These are phyloP conservation scores for Corella eumyota DNA, from an alignment of 23 tunicate genomes.

Conservation along the genomic window DNA sequence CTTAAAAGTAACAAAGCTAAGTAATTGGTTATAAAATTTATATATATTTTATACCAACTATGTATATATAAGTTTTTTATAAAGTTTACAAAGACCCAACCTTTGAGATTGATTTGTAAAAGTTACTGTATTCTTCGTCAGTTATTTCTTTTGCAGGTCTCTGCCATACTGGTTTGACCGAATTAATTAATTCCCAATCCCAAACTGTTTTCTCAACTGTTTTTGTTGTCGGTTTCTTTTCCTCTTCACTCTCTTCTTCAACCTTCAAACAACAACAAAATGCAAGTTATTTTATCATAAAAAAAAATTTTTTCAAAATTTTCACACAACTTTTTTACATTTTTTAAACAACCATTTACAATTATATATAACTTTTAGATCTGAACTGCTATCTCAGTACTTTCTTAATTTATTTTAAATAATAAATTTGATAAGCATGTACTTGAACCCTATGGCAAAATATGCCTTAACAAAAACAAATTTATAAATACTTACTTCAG, in stretches of 20 bases:
- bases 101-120: constrained; percentile 95
- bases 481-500: constrained; percentile 33
- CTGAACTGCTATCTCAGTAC: too few relatives aligned
- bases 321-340: too few relatives aligned
- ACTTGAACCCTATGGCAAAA: too few relatives aligned
- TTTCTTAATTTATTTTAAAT: too few relatives aligned
- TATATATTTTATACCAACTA: too few relatives aligned
- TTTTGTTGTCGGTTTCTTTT: constrained; percentile 93
- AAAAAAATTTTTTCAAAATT: too few relatives aligned
- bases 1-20: too few relatives aligned
- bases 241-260: constrained; percentile 94
- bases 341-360: too few relatives aligned
- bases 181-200: constrained; percentile 97
- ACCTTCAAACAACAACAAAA: constrained; percentile 59
- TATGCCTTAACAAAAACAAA: too few relatives aligned
- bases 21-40: too few relatives aligned
- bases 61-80: background rate
- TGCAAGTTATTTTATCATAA: background rate
- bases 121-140: constrained; percentile 87
- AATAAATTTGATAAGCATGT: too few relatives aligned
- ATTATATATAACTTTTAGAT: too few relatives aligned
- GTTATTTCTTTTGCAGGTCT: constrained; percentile 91
- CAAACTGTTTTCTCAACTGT: constrained; percentile 91
- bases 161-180: constrained; percentile 96
- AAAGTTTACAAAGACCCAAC: constrained; percentile 18